Evolutionary conservation across 1,140 invertebrate species (phyloP).

Genomic region (Drosophila sucinea): DNA sequence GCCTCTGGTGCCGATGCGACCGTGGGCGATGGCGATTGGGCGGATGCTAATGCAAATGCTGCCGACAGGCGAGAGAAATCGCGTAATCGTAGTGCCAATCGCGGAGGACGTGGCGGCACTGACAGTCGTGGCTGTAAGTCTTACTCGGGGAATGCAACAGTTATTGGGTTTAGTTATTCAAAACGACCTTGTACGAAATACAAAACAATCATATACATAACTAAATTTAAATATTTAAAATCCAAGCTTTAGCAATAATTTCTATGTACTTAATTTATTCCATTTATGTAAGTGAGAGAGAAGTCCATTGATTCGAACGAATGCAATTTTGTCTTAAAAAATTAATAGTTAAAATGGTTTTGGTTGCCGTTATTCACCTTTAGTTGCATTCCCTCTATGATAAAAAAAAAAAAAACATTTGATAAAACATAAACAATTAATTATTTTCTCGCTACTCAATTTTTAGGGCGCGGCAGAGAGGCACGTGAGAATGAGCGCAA

Average conservation of each 20-base stretch:
- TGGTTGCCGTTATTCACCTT: too few relatives aligned
- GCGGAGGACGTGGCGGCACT: conserved; percentile 84
- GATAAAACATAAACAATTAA: background rate
- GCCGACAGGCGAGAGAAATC: conserved; percentile 83
- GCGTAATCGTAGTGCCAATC: conserved; percentile 81
- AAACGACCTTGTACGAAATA: too few relatives aligned
- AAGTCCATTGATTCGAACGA: too few relatives aligned
- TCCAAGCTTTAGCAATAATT: too few relatives aligned
- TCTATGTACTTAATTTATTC: too few relatives aligned
- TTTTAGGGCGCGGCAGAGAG: conserved; percentile 81
- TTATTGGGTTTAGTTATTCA: background rate
- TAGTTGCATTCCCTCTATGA: too few relatives aligned
- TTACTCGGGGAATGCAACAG: background rate
- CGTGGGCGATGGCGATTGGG: conserved; percentile 83
- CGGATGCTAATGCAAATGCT: conserved; percentile 82
- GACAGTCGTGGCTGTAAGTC: conserved; percentile 83
- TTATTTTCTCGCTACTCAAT: background rate
- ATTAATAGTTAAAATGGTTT: too few relatives aligned
- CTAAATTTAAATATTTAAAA: too few relatives aligned
- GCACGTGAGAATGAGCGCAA: conserved; percentile 82
- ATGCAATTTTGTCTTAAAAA: too few relatives aligned
- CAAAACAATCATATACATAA: too few relatives aligned
- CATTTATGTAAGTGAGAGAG: too few relatives aligned
- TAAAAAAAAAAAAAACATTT: too few relatives aligned
- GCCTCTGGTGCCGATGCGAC: conserved; percentile 77